These are phyloP conservation scores for Temnothorax longispinosus DNA, from an alignment of 1,140 invertebrate genomes.

Conservation along the genomic window DNA sequence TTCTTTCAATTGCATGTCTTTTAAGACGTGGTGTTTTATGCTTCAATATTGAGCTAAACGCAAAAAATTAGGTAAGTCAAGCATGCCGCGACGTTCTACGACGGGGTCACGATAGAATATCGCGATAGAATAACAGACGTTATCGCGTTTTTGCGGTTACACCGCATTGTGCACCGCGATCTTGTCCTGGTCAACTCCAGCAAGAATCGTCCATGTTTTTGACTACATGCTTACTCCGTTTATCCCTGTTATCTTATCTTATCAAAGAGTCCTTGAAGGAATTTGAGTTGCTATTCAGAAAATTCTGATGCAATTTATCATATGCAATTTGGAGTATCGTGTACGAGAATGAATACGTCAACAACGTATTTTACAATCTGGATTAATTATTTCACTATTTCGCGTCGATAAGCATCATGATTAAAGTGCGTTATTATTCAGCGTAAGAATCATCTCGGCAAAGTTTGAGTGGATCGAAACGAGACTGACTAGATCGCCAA, in stretches of 20 bases:
- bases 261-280: conserved; percentile 31
- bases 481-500: background rate
- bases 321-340: background rate
- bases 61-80: background rate
- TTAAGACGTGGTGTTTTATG: background rate
- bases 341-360: background rate
- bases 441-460: background rate
- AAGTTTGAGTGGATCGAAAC: background rate
- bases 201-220: conserved; percentile 1
- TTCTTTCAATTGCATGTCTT: background rate
- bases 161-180: background rate
- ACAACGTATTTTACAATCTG: background rate
- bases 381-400: conserved; percentile 25
- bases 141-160: background rate
- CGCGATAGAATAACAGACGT: background rate
- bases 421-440: background rate
- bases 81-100: background rate
- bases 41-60: background rate
- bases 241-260: conserved; percentile 42
- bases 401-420: background rate
- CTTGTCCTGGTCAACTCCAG: background rate
- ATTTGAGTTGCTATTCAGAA: background rate
- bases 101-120: background rate
- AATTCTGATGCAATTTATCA: conserved; percentile 13
- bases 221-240: background rate